Conservation (phyloP, 2,888 invertebrate species). For the Lymantria dispar region DNA sequence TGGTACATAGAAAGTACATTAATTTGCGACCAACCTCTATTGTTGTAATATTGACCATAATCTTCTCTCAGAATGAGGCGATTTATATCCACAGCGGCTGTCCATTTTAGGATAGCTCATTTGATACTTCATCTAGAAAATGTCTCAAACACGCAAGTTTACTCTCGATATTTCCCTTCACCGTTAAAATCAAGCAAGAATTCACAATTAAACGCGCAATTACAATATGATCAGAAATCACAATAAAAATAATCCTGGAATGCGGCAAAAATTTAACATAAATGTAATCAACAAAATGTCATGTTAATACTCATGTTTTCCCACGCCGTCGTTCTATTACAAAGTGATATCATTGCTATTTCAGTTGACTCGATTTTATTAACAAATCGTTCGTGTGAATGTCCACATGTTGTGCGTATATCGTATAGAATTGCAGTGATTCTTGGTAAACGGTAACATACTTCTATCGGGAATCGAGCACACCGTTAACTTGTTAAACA, state of each 20-base stretch:
- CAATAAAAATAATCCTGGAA: constrained; percentile 12
- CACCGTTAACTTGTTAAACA: not conserved
- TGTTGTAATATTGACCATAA: too few relatives aligned
- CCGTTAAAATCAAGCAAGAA: too few relatives aligned
- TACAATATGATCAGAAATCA: not conserved
- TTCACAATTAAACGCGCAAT: too few relatives aligned
- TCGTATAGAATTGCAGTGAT: constrained; percentile 19
- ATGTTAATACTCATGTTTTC: constrained; percentile 26
- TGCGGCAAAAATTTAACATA: constrained; percentile 16
- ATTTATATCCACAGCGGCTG: too few relatives aligned
- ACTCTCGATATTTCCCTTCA: too few relatives aligned
- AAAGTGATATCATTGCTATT: constrained; percentile 45
- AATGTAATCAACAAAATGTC: constrained; percentile 13
- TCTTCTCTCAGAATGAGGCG: too few relatives aligned
- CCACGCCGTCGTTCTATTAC: constrained; percentile 37
- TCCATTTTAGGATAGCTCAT: too few relatives aligned
- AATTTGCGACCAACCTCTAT: too few relatives aligned
- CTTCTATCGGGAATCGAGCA: constrained; percentile 1
- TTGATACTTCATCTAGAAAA: too few relatives aligned
- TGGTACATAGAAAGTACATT: too few relatives aligned
- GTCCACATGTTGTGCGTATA: constrained; percentile 12
- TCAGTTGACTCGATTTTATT: constrained; percentile 38
- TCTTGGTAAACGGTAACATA: constrained; percentile 15
- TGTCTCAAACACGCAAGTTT: too few relatives aligned
- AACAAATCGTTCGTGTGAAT: constrained; percentile 32